Evolutionary conservation across 2,888 invertebrate species (phyloP), one percentile per base, ranked within the genome.

Genomic region (Yponomeuta cagnagella): DNA sequence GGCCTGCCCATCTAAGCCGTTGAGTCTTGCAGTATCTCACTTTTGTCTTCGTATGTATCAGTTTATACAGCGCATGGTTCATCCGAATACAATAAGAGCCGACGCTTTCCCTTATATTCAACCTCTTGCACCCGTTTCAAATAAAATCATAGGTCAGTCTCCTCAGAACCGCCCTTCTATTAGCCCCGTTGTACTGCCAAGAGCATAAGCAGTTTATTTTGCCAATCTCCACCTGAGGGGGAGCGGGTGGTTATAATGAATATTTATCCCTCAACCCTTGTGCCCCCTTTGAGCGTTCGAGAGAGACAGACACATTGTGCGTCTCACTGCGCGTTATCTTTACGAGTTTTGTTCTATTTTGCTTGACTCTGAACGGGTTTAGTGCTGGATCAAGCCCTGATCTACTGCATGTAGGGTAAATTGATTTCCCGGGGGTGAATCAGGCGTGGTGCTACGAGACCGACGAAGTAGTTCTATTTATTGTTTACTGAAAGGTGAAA

Each of bases 231-330:
- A 48, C 65, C 48, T 69, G 65, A 37, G 31, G 72, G 70, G 70
- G 71, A 73, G 70, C 43, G 69, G 72, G 72, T 65, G 67, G 72
- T 71, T 72, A 67, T 72, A 73, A 74, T 75, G 75, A 74, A 75
- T 74, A 75, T 74, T 74, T 75, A 70, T 70, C 70, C 70, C 43
- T 43, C 70, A 70, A 70, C 70, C 70, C 70, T 70, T 70, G 70
- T 58, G 8, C 10, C 30, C 63, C 63, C 68, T 68, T 68, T 15
- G 68, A 68, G 68, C n/a, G 31, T 58, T 12, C 12, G 52, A 58
- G 52, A 1, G 52, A 58, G 52, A 23, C 23, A 58, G 15, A 12
- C 1, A 58, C 52, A 15, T 58, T 1, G 52, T 58, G 52, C 52
- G 15, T 58, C 52, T 15, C 15, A 58, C 52, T 15, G 2, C 15